Evolutionary conservation across 2,797 vertebrate species (phyloP).

Genomic region (Gallinago stenura): DNA sequence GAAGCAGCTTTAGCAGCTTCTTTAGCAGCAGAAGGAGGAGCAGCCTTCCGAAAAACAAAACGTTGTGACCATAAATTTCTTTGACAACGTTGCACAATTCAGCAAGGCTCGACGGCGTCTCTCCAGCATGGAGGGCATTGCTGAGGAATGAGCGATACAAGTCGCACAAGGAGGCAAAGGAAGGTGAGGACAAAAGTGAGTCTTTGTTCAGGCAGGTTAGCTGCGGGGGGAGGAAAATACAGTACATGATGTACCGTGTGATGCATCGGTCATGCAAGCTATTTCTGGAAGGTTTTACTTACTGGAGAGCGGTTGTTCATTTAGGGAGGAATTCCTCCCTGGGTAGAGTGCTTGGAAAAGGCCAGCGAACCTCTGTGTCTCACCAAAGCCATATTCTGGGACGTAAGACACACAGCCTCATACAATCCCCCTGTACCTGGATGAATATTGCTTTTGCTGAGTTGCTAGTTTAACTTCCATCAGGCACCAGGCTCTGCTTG

Average conservation of each 20-base stretch:
- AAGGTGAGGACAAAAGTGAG: slow-evolving; percentile 26
- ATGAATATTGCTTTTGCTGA: neutral
- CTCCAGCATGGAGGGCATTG: slow-evolving; percentile 18
- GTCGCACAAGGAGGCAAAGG: slow-evolving; percentile 9
- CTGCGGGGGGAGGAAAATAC: slow-evolving; percentile 4
- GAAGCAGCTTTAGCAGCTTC: no score
- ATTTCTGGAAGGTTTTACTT: slow-evolving; percentile 31
- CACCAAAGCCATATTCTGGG: neutral
- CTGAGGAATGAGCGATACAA: neutral
- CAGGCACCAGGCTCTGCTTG: neutral
- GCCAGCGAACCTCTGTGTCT: neutral
- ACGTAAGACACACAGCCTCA: rapidly evolving
- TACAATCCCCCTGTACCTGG: neutral
- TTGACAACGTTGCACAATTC: slow-evolving; percentile 55
- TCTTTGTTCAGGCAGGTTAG: slow-evolving; percentile 57
- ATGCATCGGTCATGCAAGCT: slow-evolving; percentile 36
- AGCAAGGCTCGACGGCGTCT: neutral
- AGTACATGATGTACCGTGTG: slow-evolving; percentile 31
- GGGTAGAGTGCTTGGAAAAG: slow-evolving; percentile 10
- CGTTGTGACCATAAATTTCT: slow-evolving; percentile 45
- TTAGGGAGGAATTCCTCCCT: slow-evolving; percentile 29
- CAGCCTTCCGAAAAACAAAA: neutral
- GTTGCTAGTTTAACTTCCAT: neutral
- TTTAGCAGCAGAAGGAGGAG: no score
- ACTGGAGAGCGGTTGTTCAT: neutral